A percentile compares a stretch with the other conserved stretches of the same genome.
Conservation (phyloP, 2,888 invertebrate genomes). For the Rhimphoctona megacephalus region DNA sequence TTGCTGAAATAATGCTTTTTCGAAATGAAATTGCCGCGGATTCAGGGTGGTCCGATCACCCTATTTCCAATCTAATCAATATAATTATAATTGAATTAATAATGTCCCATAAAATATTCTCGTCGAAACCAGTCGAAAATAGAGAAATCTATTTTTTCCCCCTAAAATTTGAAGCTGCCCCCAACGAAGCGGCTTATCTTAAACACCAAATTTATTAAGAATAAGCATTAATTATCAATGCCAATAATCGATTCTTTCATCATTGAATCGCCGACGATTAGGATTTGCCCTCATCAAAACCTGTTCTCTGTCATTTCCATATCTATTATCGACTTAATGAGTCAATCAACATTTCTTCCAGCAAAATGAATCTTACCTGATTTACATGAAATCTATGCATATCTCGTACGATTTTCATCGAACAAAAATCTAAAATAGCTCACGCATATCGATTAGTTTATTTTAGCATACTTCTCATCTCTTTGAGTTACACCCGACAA, state of each 20-base stretch:
- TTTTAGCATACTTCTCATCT: neutral
- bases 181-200: slow-evolving; percentile 41
- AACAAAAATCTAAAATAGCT: slow-evolving; percentile 13
- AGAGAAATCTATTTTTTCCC: neutral
- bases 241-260: slow-evolving; percentile 44
- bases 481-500: slow-evolving; percentile 7
- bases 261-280: slow-evolving; percentile 28
- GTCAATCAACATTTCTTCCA: slow-evolving; percentile 45
- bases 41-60: slow-evolving; percentile 5
- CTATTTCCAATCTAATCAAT: slow-evolving; percentile 6
- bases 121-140: neutral
- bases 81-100: slow-evolving; percentile 7
- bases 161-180: slow-evolving; percentile 16
- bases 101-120: slow-evolving; percentile 12
- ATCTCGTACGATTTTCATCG: slow-evolving; percentile 18
- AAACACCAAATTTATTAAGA: slow-evolving; percentile 32
- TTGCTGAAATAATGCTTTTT: neutral
- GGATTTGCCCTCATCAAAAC: slow-evolving; percentile 33
- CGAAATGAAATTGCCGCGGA: neutral
- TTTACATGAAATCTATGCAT: slow-evolving; percentile 37
- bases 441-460: neutral
- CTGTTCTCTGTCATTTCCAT: slow-evolving; percentile 42
- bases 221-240: slow-evolving; percentile 41
- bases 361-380: slow-evolving; percentile 15
- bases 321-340: slow-evolving; percentile 48